These are phyloP conservation scores for Champsocephalus gunnari DNA, from an alignment of 2,797 vertebrate genomes.

Conservation along the genomic window DNA sequence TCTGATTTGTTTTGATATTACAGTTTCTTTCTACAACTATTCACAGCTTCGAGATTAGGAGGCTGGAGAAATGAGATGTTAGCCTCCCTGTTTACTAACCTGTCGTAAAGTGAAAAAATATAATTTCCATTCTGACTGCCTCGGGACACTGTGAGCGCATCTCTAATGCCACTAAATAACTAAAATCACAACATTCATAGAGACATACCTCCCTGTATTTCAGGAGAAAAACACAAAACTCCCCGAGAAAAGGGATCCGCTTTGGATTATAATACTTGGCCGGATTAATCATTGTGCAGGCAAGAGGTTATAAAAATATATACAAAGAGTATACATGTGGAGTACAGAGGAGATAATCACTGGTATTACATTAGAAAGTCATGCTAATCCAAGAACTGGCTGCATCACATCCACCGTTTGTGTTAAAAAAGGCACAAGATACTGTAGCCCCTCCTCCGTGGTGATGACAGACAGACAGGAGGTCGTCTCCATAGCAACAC, in stretches of 20 bases:
- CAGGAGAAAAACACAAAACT: slow-evolving; percentile 49
- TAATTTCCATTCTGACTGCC: slow-evolving; percentile 31
- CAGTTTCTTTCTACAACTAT: slow-evolving; percentile 47
- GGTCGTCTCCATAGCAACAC: slow-evolving; percentile 67
- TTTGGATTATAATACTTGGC: slow-evolving; percentile 81
- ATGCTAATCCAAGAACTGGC: slow-evolving; percentile 68
- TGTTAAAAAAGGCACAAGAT: slow-evolving; percentile 76
- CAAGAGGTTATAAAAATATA: slow-evolving; percentile 78
- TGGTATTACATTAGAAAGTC: slow-evolving; percentile 64
- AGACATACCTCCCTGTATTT: slow-evolving; percentile 26
- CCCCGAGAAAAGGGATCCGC: slow-evolving; percentile 52
- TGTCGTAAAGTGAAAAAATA: slow-evolving; percentile 42
- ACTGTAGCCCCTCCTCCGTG: slow-evolving; percentile 66
- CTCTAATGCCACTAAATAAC: slow-evolving; percentile 63
- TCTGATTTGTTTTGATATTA: slow-evolving; percentile 1
- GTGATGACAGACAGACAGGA: slow-evolving; percentile 72
- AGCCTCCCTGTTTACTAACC: slow-evolving; percentile 18
- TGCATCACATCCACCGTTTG: slow-evolving; percentile 65
- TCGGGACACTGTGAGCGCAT: slow-evolving; percentile 33
- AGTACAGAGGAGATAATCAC: slow-evolving; percentile 59
- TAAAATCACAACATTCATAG: slow-evolving; percentile 57
- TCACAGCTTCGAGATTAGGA: slow-evolving; percentile 77
- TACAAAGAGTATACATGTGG: slow-evolving; percentile 65
- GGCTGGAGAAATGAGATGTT: slow-evolving; percentile 48
- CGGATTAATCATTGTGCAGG: slow-evolving; percentile 80